Percentiles rank a stretch among this genome's conserved stretches.
Evolutionary conservation across 2,113 vertebrate species (phyloP).

Genomic region (Scalopus aquaticus): DNA sequence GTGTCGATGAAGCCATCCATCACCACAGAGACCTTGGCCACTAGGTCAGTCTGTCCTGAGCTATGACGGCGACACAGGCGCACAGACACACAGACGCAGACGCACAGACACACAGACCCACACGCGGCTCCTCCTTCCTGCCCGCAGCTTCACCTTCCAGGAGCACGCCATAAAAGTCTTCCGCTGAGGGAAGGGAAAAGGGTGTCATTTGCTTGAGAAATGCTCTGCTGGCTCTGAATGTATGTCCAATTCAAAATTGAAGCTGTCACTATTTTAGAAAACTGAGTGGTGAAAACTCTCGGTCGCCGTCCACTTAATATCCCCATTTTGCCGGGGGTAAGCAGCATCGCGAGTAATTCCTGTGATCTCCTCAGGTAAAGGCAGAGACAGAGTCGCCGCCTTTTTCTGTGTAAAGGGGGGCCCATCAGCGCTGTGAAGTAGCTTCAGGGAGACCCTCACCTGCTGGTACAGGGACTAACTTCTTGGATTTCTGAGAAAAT

Average conservation of each 20-base stretch:
- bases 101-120: too few species aligned
- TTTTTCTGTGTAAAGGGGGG: neutral
- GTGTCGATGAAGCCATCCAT: neutral
- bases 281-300: conserved; percentile 17
- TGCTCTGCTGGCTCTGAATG: conserved; percentile 62
- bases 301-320: conserved; percentile 49
- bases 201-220: neutral
- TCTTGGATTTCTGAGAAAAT: neutral
- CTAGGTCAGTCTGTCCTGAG: too few species aligned
- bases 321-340: neutral
- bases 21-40: neutral
- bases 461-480: neutral
- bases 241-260: conserved; percentile 38
- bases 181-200: neutral
- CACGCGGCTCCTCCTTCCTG: too few species aligned
- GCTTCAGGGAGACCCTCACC: neutral
- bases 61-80: too few species aligned
- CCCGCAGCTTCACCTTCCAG: too few species aligned
- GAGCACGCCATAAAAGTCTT: neutral
- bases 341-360: neutral
- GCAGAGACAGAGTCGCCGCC: neutral
- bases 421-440: neutral
- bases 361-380: conserved; percentile 2
- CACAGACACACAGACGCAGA: too few species aligned
- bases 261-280: conserved; percentile 25